Percentiles rank a stretch among this genome's conserved stretches.
These are phyloP conservation scores for Callospermophilus lateralis DNA, from an alignment of 2,113 vertebrate genomes.

Conservation along the genomic window DNA sequence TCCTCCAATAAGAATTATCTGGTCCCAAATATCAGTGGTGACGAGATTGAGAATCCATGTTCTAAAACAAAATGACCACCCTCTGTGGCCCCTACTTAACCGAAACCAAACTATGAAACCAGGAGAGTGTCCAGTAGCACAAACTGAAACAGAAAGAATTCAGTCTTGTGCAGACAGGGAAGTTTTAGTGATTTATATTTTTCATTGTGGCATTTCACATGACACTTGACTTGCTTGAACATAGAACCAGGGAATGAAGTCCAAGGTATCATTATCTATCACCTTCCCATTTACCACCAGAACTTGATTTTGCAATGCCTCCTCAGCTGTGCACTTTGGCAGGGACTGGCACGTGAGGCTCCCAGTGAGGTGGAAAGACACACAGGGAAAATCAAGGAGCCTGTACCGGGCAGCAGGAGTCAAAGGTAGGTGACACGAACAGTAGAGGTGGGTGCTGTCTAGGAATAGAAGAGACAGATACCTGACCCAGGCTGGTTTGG, in stretches of 20 bases:
- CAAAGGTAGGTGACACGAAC: neutral
- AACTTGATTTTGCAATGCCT: neutral
- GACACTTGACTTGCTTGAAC: neutral
- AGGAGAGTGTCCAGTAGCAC: too few species aligned
- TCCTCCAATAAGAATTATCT: too few species aligned
- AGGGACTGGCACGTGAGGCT: rapidly evolving
- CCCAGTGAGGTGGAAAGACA: neutral
- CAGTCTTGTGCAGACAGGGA: too few species aligned
- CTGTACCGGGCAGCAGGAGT: neutral
- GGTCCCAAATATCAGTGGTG: too few species aligned
- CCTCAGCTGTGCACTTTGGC: neutral
- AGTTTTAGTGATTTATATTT: too few species aligned
- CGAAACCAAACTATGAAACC: too few species aligned
- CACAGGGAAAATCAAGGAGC: neutral
- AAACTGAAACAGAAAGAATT: too few species aligned
- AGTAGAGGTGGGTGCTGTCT: neutral
- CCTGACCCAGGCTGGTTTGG: neutral
- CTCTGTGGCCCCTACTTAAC: too few species aligned
- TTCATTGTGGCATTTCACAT: too few species aligned
- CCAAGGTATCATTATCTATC: neutral
- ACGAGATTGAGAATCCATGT: too few species aligned
- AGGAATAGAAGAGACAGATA: neutral
- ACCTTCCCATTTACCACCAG: neutral
- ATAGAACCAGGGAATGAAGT: neutral
- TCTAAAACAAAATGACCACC: too few species aligned